Evolutionary conservation across 1,140 invertebrate species (phyloP), one percentile per base, ranked within the genome.

Genomic region (Prorops nasuta): DNA sequence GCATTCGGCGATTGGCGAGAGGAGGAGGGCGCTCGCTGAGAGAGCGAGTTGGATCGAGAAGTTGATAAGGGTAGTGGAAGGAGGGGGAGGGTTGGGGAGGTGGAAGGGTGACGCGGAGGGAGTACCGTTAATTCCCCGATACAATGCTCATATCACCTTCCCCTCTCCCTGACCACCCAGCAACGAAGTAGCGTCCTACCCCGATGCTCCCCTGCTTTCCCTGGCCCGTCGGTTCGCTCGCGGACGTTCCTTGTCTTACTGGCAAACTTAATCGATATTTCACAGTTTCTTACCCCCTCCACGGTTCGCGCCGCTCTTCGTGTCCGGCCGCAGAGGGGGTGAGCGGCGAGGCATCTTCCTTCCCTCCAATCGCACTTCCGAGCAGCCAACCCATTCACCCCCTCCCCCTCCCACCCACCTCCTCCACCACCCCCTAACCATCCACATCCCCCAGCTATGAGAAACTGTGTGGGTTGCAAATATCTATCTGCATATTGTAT

Each of bases 201-300:
- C 38, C 40, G 16, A 35, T 46, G 46, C 63, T 53, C 55, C 48
- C 44, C 36, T 34, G 44, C 35, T 49, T 46, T 50, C 38, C 50
- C 43, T 32, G 38, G 42, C 48, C 57, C 45, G 18, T 31, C 40
- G 10, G n/a, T 45, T 57, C 36, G 53, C 56, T 51, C 63, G 66
- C 63, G 72, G 72, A 74, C 75, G 71, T 74, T 76, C 74, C 75
- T 77, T 77, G 75, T 77, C 75, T 76, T 77, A 77, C 72, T 74
- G 70, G 74, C 72, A 77, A 76, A 76, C 75, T 77, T 77, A 76
- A 76, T 77, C 75, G 75, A 76, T 77, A 77, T 77, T 77, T 77
- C 75, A 77, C 75, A 77, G 75, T 77, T 77, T 77, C 74, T 76
- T 77, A 76, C 72, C 74, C 74, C 73, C 72, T 67, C 70, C 63